Evolutionary conservation across 2,888 invertebrate genomes (phyloP), one percentile per base, ranked within the genome.

Genomic region (Venusia cambrica): DNA sequence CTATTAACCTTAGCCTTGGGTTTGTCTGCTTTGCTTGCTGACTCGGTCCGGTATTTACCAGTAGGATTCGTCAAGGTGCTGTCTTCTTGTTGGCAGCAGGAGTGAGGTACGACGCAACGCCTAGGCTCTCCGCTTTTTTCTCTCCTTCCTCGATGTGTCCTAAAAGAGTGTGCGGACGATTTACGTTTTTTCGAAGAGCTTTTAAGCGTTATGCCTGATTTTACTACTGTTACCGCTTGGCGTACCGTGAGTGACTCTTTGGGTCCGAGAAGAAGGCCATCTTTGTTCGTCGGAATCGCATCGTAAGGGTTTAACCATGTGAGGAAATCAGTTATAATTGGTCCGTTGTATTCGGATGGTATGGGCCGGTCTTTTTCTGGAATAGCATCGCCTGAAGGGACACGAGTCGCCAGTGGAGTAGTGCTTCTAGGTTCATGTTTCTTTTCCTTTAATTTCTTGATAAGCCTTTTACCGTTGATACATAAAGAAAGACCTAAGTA

Each of bases 401-500:
- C 49, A 11, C 71, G 70, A 8, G 71, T 64, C 19, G 64, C 60
- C 18, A 67, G 29, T 8, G 76, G 73, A 2, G 68, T 71, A 4
- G 56, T 57, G 37, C 65, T 66, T 57, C 77, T 83, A 4, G 73
- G 54, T 20, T 88, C 85, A 26, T 74, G 73, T 52, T 66, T 79
- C 16, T 71, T 77, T 32, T 80, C 75, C 45, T 66, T 84, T 1
- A 51, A 48, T 74, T 88, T 87, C 55, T 84, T 89, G 24, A 88
- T 75, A 20, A 93, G 78, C 44, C 89, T 88, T 47, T 90, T 90
- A 1, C 93, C 93, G 45, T 92, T 90, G 4, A 93, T 88, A 4
- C 92, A 90, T 15, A 94, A 67, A 7, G 91, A 92, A 50, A 92
- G 87, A 0, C 95, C 95, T 45, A 95, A 89, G 66, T 95, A 95